Base-by-base conservation (phyloP, 2,888 invertebrate species). In the Drosophila antonietae region DNA sequence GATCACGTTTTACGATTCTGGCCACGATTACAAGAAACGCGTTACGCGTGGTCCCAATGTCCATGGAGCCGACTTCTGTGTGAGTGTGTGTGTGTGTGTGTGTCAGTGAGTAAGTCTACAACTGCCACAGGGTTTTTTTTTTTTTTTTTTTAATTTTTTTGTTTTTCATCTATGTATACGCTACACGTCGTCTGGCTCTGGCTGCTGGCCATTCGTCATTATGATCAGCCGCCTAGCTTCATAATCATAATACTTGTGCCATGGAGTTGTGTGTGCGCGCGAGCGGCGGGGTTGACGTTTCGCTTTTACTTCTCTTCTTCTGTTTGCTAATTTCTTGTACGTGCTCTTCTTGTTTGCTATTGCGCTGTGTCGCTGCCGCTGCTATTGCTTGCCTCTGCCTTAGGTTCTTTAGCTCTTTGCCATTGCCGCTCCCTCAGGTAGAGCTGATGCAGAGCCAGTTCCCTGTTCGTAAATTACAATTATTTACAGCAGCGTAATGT, bases 261-360 rank as follows among this genome's bases (percentile, higher is more conserved):
- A 12, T 23, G 20, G 33, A 39, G 61, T 31, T 31, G 35, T 66
- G 20, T 23, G 44, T 46, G 60, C 35, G 23, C 37, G 20, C 51
- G 20, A 41, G 61, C 43, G 65, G 65, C 39, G 65, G 74, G 62
- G 71, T 68, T 78, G 78, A 69, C 74, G 81, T 76, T 85, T 84
- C 79, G 83, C 83, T 84, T 88, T 83, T 87, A 74, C 76, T 73
- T 53, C 53, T 60, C 52, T 66, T 49, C 46, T 60, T 63, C 52
- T 82, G 83, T 83, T 88, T 88, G 86, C 88, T 86, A 88, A 86
- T 86, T 86, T 86, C 84, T 86, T 86, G 88, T 83, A 86, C 88
- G 86, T 86, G 84, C 75, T 86, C 72, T 88, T 87, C 78, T 82
- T 82, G 78, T 82, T 76, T 77, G 68, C 77, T 75, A 79, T 83